A percentile compares a stretch with the other conserved stretches of the same genome.
Conservation (phyloP, 2,797 vertebrate species). For the Glossophaga mutica region DNA sequence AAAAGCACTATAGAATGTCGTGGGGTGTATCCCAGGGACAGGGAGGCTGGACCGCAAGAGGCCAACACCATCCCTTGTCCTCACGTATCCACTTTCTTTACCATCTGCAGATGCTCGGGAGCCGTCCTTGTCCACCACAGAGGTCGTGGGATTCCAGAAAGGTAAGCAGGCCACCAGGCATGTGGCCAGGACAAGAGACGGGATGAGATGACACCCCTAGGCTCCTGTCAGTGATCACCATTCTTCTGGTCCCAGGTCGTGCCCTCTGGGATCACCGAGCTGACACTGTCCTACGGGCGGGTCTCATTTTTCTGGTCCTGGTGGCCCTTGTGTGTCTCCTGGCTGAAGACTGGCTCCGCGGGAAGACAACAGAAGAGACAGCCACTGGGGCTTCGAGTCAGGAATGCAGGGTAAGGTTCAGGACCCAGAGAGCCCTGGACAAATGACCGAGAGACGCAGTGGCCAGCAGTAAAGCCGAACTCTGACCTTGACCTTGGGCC, state of each 20-base stretch:
- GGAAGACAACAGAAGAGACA: neutral
- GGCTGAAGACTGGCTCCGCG: neutral
- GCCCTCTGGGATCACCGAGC: neutral
- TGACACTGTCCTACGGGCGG: slow-evolving; percentile 23
- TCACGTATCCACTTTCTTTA: neutral
- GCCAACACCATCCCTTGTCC: fast-evolving
- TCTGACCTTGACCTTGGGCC: neutral
- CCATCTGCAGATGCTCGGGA: neutral
- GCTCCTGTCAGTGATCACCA: fast-evolving
- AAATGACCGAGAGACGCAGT: too few species aligned
- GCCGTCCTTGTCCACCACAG: neutral
- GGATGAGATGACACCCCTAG: fast-evolving
- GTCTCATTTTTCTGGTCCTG: slow-evolving; percentile 33
- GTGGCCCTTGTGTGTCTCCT: neutral
- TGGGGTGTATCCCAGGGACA: neutral
- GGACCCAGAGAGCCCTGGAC: neutral
- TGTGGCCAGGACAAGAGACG: fast-evolving
- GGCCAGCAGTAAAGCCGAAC: neutral
- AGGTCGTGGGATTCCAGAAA: neutral
- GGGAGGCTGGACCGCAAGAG: neutral
- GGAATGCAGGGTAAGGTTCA: neutral
- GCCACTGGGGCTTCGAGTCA: fast-evolving
- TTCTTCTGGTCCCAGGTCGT: neutral
- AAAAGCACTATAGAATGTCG: neutral
- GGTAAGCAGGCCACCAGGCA: neutral